These are phyloP conservation scores for Lamellibrachia luymesi DNA, from an alignment of 1,140 invertebrate species.

Conservation along the genomic window DNA sequence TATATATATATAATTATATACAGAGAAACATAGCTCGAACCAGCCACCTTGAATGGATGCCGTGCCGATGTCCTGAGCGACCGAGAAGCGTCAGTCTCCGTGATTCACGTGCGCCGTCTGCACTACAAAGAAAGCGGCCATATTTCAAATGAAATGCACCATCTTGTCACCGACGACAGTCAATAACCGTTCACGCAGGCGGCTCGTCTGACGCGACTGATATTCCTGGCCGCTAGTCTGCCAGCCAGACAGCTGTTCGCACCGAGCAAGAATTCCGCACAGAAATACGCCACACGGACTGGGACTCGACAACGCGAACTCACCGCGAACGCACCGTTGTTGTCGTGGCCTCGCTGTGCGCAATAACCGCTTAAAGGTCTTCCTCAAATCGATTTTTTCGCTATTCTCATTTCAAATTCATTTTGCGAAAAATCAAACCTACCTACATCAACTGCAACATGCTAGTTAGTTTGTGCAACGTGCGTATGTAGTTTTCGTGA, in stretches of 20 bases:
- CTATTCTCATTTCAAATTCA: too few species aligned
- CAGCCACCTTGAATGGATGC: not conserved
- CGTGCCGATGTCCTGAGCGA: not conserved
- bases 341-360: not conserved
- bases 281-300: not conserved
- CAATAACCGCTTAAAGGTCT: too few species aligned
- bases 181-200: not conserved
- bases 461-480: too few species aligned
- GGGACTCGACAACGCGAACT: not conserved
- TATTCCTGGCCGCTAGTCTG: not conserved
- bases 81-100: not conserved
- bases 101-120: not conserved
- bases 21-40: not conserved
- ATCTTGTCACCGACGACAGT: not conserved
- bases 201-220: not conserved
- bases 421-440: too few species aligned
- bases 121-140: not conserved
- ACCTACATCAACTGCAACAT: too few species aligned
- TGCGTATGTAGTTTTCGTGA: too few species aligned
- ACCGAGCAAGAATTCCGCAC: not conserved
- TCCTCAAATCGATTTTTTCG: too few species aligned
- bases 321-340: too few species aligned
- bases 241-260: not conserved
- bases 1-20: too few species aligned
- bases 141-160: not conserved